Base-by-base conservation (phyloP, 2,113 vertebrate genomes). In the Ailuropoda melanoleuca region DNA sequence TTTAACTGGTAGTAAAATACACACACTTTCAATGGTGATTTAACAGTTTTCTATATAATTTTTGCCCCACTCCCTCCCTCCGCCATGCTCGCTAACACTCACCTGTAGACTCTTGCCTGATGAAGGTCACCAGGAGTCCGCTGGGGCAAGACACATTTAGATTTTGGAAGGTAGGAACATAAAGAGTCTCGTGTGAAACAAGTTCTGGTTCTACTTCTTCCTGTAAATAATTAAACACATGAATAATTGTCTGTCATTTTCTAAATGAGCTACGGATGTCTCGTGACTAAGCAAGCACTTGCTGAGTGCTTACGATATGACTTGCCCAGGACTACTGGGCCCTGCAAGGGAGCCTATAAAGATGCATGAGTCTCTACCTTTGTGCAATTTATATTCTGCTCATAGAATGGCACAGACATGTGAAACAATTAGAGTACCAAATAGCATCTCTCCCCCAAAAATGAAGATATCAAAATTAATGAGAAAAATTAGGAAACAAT, bases 141-240 rank as follows among this genome's bases (percentile, higher is more conserved):
- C 94, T 99, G 70, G 99, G 99, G 97, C 99, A 98, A 84, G 99
- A 99, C 62, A 99, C 96, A 5, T 98, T 99, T 74, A 99, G 98
- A 92, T 97, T 98, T 10, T 96, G 99, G 96, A 99, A 99, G 7
- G 94, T 70, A 87, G 70, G 88, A 94, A 64, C 83, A 78, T 94
- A 85, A 12, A 88, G 39, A 11, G 70, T 48, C 77, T 94, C 93
- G 95, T 94, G 90, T 39, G 88, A 90, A 62, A 97, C 96, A 93
- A 93, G 31, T 24, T 83, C 94, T 86, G 98, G 93, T 86, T 98
- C 93, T 5, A 80, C 53, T 97, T 98, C 98, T 26, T 98, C 87
- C 99, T 99, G 95, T 14, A 90, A 80, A 86, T 56, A 81, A 97
- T 87, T 95, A 17, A 78, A 26, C n/a, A 62, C 3, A 26, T 48